Evolutionary conservation across 2,113 vertebrate genomes (phyloP), one percentile per base, ranked within the genome.

Genomic region (Hoplias malabaricus): DNA sequence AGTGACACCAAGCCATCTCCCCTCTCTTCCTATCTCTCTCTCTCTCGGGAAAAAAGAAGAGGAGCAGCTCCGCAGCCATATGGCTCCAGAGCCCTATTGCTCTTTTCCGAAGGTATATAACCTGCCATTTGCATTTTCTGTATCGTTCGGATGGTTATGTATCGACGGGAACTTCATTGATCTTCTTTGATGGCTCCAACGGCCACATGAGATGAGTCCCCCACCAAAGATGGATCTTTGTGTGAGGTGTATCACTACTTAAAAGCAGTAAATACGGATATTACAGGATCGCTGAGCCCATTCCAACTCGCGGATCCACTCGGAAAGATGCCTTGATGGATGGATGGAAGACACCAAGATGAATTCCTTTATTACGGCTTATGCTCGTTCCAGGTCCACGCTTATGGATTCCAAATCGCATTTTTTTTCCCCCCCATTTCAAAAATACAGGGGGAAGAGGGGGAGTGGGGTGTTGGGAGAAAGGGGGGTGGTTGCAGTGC

Each of bases 1-100:
- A 99, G 96, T 99, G 98, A 99, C 95, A 95, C 91, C 92, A 93
- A 97, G 94, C 95, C 96, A 96, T 98, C 96, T 98, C 93, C 92
- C 86, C 94, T 95, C 95, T 94, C 94, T n/a, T n/a, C n/a, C n/a
- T n/a, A n/a, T n/a, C n/a, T n/a, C n/a, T n/a, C n/a, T n/a, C n/a
- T n/a, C n/a, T n/a, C n/a, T n/a, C 94, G 93, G 42, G 31, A 67
- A 36, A 97, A 97, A 95, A 97, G 97, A 96, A 94, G 93, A 96
- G 93, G 94, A 96, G 96, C 98, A n/a, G n/a, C n/a, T n/a, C n/a
- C n/a, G n/a, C n/a, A n/a, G n/a, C n/a, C n/a, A 99, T 99, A 98
- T 99, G 97, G 97, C 94, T 96, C 93, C 92, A 94, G 95, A 94
- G 94, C 94, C 94, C 94, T 93, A n/a, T 92, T 90, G 93, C 94